Evolutionary conservation across 2,113 vertebrate genomes (phyloP).

Genomic region (Varanus komodoensis): DNA sequence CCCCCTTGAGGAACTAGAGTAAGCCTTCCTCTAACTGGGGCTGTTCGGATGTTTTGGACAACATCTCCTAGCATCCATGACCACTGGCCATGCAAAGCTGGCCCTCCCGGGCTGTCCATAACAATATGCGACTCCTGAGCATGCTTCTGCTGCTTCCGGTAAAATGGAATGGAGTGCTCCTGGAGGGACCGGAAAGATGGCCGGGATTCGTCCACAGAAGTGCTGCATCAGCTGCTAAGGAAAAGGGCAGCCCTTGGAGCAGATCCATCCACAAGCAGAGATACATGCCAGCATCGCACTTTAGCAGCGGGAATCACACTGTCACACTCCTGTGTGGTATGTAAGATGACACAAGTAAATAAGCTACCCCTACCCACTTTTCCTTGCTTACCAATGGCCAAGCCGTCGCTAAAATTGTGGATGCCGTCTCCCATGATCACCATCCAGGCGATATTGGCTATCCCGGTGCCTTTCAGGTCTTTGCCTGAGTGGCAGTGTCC

Average conservation of each 20-base stretch:
- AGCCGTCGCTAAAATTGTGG: constrained; percentile 98
- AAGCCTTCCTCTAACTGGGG: too few relatives aligned
- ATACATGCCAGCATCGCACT: too few relatives aligned
- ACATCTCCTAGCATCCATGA: too few relatives aligned
- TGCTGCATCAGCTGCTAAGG: background rate
- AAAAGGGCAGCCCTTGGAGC: background rate
- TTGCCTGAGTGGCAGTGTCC: constrained; percentile 96
- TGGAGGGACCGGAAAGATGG: background rate
- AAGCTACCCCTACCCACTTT: background rate
- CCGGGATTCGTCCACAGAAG: background rate
- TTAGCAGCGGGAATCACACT: background rate
- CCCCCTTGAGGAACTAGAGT: background rate
- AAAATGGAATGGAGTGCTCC: background rate
- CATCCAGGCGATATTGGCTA: constrained; percentile 99
- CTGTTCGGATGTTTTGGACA: too few relatives aligned
- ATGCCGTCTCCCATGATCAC: constrained; percentile 99
- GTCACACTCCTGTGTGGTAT: background rate
- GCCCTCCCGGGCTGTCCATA: too few relatives aligned
- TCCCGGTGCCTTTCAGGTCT: constrained; percentile 95
- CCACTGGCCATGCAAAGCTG: too few relatives aligned
- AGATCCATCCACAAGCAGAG: too few relatives aligned
- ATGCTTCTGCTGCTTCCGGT: background rate
- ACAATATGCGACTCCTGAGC: background rate
- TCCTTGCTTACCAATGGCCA: constrained; percentile 90
- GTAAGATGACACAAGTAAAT: too few relatives aligned